Conservation (phyloP, 1,140 invertebrate genomes). For the Nephila pilipes region DNA sequence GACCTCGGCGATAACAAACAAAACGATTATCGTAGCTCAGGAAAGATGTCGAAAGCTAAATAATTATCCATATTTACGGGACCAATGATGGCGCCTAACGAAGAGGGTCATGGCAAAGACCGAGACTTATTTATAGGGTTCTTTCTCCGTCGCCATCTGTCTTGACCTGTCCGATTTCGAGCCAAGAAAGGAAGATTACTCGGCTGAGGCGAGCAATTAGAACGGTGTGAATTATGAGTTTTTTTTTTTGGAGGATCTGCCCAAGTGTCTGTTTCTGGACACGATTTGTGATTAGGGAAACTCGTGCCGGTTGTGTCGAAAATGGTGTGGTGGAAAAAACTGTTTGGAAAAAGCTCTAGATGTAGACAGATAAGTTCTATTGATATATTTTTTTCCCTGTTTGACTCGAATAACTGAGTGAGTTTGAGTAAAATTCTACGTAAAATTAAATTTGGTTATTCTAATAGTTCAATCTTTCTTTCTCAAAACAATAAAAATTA, state of each 20-base stretch:
- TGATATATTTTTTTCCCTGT: no score
- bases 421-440: no score
- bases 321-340: no score
- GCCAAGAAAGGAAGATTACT: neutral
- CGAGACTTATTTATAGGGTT: constrained; percentile 31
- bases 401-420: no score
- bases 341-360: no score
- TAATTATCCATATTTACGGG: constrained; percentile 24
- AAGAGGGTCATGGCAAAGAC: neutral
- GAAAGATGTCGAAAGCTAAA: constrained; percentile 23
- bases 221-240: neutral
- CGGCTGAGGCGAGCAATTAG: neutral
- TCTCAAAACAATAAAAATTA: no score
- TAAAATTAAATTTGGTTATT: no score
- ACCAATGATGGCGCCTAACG: neutral
- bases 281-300: neutral
- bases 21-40: neutral
- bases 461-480: no score
- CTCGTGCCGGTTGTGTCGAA: no score
- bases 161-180: neutral
- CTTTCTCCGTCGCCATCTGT: neutral
- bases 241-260: neutral
- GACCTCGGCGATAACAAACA: neutral
- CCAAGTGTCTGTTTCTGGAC: neutral
- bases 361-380: no score